Conservation (phyloP, 2,113 vertebrate species). For the Pollimyrus isidori region DNA sequence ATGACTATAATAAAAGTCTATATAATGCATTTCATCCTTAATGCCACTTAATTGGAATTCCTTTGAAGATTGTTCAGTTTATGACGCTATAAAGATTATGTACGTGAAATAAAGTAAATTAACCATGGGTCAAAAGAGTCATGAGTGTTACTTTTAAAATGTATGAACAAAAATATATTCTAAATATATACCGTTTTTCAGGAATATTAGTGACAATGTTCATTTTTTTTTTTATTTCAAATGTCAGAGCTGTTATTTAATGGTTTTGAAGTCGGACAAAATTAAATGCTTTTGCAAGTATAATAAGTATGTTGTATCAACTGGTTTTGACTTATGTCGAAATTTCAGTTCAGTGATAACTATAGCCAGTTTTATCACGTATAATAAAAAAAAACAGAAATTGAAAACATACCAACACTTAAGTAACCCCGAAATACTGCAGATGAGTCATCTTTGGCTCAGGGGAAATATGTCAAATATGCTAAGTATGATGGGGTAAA, state of each 20-base stretch:
- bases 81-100: neutral
- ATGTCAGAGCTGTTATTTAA: neutral
- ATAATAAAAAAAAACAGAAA: neutral
- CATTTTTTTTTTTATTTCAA: neutral
- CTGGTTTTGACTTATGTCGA: too few species aligned
- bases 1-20: neutral
- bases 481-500: slow-evolving; percentile 15
- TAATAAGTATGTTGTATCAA: too few species aligned
- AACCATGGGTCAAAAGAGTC: neutral
- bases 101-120: neutral
- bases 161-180: neutral
- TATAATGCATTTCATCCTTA: neutral
- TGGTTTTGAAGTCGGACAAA: neutral
- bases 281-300: neutral
- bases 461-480: slow-evolving; percentile 15
- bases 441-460: neutral
- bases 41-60: neutral
- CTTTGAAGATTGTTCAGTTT: neutral
- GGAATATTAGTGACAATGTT: neutral
- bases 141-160: neutral
- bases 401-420: neutral
- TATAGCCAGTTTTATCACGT: neutral
- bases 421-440: neutral
- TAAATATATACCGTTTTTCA: neutral
- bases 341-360: neutral